Conservation (phyloP, 1,140 invertebrate species). For the Mactra quadrangularis region DNA sequence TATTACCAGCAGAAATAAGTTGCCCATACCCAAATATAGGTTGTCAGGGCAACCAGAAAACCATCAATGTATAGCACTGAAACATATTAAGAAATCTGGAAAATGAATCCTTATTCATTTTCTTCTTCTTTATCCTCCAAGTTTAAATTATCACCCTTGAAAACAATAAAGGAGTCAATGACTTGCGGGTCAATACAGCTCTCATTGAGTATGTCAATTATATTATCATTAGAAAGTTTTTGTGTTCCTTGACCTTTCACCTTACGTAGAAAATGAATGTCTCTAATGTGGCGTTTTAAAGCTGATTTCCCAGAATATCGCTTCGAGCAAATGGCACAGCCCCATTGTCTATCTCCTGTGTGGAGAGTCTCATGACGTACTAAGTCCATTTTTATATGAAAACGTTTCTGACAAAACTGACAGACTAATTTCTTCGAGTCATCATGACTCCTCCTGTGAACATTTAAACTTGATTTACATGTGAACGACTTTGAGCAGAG, state of each 20-base stretch:
- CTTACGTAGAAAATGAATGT: constrained; percentile 7
- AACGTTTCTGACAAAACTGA: constrained; percentile 8
- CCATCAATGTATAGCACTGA: no score
- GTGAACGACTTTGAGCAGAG: constrained; percentile 9
- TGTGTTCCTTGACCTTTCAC: neutral
- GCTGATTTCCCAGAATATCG: constrained; percentile 28
- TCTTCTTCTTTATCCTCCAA: neutral
- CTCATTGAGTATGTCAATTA: neutral
- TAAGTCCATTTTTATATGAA: constrained; percentile 33
- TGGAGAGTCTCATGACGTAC: neutral
- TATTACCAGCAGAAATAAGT: no score
- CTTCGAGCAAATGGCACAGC: constrained; percentile 14
- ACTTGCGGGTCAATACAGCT: neutral
- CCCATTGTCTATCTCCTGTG: constrained; percentile 16
- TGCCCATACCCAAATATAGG: no score
- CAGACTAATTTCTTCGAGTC: constrained; percentile 21
- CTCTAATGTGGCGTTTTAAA: constrained; percentile 15
- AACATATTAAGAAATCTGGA: no score
- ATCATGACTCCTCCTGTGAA: constrained; percentile 17
- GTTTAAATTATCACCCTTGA: neutral
- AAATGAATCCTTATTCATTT: no score
- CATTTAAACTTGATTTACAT: constrained; percentile 31
- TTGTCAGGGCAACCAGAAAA: no score
- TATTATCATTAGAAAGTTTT: neutral
- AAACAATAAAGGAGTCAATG: neutral